Conservation (phyloP, 2,888 invertebrate genomes). For the Sinhomidia bicolor region DNA sequence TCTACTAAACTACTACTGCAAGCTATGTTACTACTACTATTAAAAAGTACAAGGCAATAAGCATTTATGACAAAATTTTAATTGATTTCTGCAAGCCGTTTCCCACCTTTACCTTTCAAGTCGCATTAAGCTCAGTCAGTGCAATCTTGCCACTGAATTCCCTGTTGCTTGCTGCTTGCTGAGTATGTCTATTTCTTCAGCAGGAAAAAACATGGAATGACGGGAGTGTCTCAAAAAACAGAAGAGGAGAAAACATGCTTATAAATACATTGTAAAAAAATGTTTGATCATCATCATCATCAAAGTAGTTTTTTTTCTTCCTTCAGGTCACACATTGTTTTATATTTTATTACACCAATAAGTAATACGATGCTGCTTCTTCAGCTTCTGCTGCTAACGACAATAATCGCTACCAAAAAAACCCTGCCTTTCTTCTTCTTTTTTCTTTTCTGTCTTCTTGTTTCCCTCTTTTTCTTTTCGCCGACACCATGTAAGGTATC, state of each 20-base stretch:
- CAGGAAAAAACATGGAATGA: not conserved
- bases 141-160: not conserved
- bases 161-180: not conserved
- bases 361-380: conserved; percentile 43
- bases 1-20: too few species aligned
- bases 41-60: conserved; percentile 56
- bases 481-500: conserved; percentile 37
- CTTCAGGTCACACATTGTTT: conserved; percentile 64
- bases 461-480: not conserved
- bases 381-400: not conserved
- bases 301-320: conserved; percentile 41
- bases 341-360: conserved; percentile 62
- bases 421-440: not conserved
- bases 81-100: conserved; percentile 66
- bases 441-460: not conserved
- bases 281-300: conserved; percentile 50
- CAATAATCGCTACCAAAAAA: not conserved
- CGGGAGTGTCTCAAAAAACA: conserved; percentile 35
- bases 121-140: not conserved
- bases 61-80: conserved; percentile 69
- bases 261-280: conserved; percentile 41
- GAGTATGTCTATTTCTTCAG: not conserved
- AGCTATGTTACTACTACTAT: too few species aligned
- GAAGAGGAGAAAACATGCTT: not conserved
- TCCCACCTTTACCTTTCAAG: conserved; percentile 23